Percentiles rank a stretch among this genome's conserved stretches.
Evolutionary conservation across 2,113 vertebrate genomes (phyloP).

Genomic region (Prunella fulvescens): DNA sequence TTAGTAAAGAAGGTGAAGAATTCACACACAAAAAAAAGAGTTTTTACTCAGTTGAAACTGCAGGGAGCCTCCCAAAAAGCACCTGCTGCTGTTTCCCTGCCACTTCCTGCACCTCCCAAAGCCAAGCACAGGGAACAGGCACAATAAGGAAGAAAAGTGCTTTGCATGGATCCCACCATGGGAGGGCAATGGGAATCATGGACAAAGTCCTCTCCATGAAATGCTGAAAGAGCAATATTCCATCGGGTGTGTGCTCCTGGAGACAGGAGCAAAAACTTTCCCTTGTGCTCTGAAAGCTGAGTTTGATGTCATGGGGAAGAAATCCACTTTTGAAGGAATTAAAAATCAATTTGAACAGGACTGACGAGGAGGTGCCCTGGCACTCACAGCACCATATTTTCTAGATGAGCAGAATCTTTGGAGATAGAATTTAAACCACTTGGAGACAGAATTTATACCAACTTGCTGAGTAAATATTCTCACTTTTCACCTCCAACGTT

Average conservation of each 20-base stretch:
- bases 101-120: background rate
- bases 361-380: background rate
- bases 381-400: background rate
- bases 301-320: background rate
- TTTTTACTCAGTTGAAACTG: background rate
- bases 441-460: background rate
- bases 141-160: background rate
- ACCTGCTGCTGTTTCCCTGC: background rate
- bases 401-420: background rate
- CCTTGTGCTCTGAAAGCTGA: background rate
- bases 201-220: background rate
- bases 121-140: background rate
- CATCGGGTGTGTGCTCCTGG: background rate
- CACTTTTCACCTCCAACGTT: accelerated
- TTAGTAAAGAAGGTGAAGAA: background rate
- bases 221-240: background rate
- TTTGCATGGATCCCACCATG: background rate
- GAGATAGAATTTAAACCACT: background rate
- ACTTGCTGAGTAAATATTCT: background rate
- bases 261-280: background rate
- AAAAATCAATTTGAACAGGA: background rate
- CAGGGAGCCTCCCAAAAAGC: background rate
- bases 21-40: background rate
- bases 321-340: background rate
- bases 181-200: background rate